Evolutionary conservation across 2,113 vertebrate species (phyloP).

Genomic region (Neotragus moschatus): DNA sequence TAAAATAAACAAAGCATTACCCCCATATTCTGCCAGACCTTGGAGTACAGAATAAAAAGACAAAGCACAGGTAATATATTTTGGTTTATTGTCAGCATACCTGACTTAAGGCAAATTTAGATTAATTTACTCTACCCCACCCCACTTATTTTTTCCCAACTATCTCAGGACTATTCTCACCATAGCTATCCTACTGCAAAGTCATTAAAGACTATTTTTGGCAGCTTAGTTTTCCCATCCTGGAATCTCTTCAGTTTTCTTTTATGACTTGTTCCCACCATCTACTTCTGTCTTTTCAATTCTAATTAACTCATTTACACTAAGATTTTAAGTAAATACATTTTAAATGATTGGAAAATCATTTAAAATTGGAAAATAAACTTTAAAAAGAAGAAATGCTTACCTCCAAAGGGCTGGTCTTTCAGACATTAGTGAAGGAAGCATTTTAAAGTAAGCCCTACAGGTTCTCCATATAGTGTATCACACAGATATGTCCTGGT

Average conservation of each 20-base stretch:
- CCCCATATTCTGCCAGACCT: background rate
- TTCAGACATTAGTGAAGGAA: background rate
- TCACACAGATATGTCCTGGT: background rate
- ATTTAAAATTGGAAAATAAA: slow-evolving; percentile 20
- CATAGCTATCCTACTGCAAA: background rate
- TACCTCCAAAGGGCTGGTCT: background rate
- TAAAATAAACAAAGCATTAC: background rate
- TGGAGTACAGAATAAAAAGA: background rate
- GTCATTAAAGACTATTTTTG: background rate
- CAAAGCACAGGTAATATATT: background rate
- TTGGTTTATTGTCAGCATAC: background rate
- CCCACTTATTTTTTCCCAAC: background rate
- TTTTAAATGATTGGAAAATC: no score
- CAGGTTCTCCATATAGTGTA: background rate
- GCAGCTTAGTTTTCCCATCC: background rate
- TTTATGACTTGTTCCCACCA: background rate
- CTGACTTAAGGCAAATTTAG: background rate
- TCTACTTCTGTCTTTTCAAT: background rate
- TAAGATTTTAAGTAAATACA: background rate
- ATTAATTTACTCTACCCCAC: background rate
- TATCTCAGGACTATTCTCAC: background rate
- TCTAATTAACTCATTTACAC: background rate
- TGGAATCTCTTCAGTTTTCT: background rate
- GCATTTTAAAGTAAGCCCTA: background rate
- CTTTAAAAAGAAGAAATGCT: slow-evolving; percentile 2